Evolutionary conservation across 1,140 invertebrate species (phyloP), one percentile per base, ranked within the genome.

Genomic region (Drosophila neocordata): DNA sequence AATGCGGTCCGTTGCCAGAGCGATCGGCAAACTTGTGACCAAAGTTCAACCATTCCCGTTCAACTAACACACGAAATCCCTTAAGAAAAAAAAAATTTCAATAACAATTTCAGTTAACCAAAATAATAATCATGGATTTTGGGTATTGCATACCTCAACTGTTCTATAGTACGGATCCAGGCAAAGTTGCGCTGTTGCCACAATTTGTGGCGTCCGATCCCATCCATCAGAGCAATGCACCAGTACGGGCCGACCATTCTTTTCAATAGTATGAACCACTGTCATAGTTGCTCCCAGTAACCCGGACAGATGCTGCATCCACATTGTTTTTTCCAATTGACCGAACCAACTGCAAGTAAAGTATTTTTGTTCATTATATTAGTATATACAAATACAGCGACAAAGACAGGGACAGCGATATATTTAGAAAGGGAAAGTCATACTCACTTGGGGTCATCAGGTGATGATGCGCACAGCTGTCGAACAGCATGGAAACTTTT

Each of bases 171-270:
- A 97, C 7, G 97, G 97, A 93, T 99, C 98, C 13, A 99, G 93
- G 78, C 98, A 92, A n/a, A 99, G 93, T 92, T 99, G 95, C 13
- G 97, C 96, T 38, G 98, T 93, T 9, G 97, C 95, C 2, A 97
- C 96, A 73, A 99, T 97, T 92, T 99, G 98, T 6, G 98, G 97
- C 44, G 98, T 99, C 70, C 98, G 94, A 92, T 99, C 98, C 98
- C 98, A 99, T 6, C 98, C 98, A 93, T 99, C 98, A 2, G 97
- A 98, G 92, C 98, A 99, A 91, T 99, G 98, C 0, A 99, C 97
- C 57, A 99, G 93, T 37, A 98, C 97, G 22, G 98, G 97, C 31
- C 97, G 94, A 65, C 95, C 97, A 65, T 98, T 96, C 31, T 94
- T 93, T 73, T 96, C 95, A 41, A 98, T 95, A 0, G 97, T 95